Evolutionary conservation across 2,888 invertebrate genomes (phyloP).

Genomic region (Hecatera dysodea): DNA sequence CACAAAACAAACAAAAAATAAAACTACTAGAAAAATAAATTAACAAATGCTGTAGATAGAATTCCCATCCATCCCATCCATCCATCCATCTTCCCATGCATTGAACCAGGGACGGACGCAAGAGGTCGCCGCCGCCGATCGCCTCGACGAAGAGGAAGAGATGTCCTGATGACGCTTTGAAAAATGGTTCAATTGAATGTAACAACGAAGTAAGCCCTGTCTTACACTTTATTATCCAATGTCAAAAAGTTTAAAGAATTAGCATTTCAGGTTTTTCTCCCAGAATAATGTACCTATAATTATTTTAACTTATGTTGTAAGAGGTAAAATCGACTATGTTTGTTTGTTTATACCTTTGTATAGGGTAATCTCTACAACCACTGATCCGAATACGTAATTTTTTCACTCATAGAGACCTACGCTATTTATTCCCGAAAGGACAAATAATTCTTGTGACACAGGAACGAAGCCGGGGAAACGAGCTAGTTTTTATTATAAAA

Average conservation of each 20-base stretch:
- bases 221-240: not conserved
- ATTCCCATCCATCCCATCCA: too few species aligned
- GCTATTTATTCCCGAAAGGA: too few species aligned
- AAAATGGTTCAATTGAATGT: not conserved
- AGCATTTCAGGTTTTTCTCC: conserved; percentile 15
- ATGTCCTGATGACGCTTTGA: too few species aligned
- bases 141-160: too few species aligned
- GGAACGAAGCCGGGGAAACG: not conserved
- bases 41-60: too few species aligned
- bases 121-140: too few species aligned
- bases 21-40: too few species aligned
- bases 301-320: not conserved
- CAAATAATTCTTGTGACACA: not conserved
- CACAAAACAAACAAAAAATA: too few species aligned
- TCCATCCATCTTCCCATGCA: too few species aligned
- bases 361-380: not conserved
- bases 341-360: not conserved
- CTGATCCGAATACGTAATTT: not conserved
- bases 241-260: conserved; percentile 15
- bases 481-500: not conserved
- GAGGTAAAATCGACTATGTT: not conserved
- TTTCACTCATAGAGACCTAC: not conserved
- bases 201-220: not conserved
- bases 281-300: conserved; percentile 16
- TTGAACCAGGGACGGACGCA: too few species aligned